A percentile compares a stretch with the other conserved stretches of the same genome.
phyloP scores from a whole-genome alignment of 2,113 vertebrate genomes.

The Anolis sagrei region DNA sequence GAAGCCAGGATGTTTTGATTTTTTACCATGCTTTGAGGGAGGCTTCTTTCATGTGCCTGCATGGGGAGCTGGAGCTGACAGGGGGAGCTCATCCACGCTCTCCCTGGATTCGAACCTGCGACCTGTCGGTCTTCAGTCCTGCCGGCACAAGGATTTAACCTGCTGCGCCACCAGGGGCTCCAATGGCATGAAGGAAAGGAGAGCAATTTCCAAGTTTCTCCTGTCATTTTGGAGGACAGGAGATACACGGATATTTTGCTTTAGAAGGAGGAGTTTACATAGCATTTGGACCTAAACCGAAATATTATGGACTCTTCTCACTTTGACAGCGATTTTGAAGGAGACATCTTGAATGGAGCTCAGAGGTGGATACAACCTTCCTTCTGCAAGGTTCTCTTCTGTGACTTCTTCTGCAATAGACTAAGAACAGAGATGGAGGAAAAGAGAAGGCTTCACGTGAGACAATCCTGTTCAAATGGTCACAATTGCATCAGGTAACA shows the following conservation, averaged over 20 bases:
- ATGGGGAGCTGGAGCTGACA: no score
- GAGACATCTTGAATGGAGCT: conserved; percentile 92
- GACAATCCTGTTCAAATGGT: neutral
- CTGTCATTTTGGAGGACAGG: neutral
- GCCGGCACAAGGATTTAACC: no score
- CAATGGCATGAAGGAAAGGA: neutral
- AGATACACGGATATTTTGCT: neutral
- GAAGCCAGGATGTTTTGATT: no score
- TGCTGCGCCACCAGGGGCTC: no score
- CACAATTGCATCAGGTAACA: no score
- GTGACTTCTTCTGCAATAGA: conserved; percentile 91
- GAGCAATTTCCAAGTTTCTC: neutral
- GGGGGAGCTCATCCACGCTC: no score
- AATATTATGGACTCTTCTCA: conserved; percentile 64
- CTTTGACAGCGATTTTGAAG: conserved; percentile 93
- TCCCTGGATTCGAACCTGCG: no score
- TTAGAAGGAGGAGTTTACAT: neutral
- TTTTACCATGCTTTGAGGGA: no score
- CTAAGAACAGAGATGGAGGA: conserved; percentile 66
- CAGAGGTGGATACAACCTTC: conserved; percentile 93
- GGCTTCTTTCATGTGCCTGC: no score
- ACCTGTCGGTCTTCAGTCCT: no score
- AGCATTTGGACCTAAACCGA: neutral
- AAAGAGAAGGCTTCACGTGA: neutral
- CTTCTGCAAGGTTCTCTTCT: conserved; percentile 90